These are phyloP conservation scores for Sapajus apella DNA, from an alignment of 2,113 vertebrate species.

Conservation along the genomic window DNA sequence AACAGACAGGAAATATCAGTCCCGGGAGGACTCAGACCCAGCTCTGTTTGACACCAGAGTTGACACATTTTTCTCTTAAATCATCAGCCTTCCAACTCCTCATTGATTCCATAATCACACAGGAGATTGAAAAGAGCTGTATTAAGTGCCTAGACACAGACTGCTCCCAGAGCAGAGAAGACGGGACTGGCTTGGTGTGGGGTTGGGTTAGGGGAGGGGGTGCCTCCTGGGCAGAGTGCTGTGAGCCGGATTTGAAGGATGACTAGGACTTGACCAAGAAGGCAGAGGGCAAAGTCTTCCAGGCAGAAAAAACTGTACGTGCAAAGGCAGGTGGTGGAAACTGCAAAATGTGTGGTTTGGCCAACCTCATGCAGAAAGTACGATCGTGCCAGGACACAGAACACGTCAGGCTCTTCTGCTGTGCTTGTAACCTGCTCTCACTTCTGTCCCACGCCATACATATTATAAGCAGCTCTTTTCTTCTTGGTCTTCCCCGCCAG, in stretches of 20 bases:
- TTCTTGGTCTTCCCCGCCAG: neutral
- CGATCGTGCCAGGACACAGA: accelerated
- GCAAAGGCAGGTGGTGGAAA: neutral
- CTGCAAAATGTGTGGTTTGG: neutral
- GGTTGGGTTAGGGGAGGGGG: too few species aligned
- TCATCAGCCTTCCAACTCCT: neutral
- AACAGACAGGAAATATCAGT: neutral
- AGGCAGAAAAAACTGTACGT: accelerated
- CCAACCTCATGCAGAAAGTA: neutral
- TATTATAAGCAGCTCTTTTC: neutral
- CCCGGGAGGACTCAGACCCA: neutral
- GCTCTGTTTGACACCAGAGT: neutral
- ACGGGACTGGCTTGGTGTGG: neutral
- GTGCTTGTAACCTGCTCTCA: neutral
- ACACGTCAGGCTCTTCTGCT: neutral
- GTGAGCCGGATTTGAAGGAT: neutral
- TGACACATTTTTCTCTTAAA: neutral
- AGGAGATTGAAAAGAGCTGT: neutral
- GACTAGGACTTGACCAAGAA: neutral
- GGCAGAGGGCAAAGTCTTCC: neutral
- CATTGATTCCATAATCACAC: neutral
- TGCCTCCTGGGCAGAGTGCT: neutral
- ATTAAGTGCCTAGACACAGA: too few species aligned
- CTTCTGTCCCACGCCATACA: accelerated
- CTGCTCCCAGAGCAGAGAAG: too few species aligned